Evolutionary conservation across 2,888 invertebrate genomes (phyloP), one percentile per base, ranked within the genome.

Genomic region (Celastrina argiolus): DNA sequence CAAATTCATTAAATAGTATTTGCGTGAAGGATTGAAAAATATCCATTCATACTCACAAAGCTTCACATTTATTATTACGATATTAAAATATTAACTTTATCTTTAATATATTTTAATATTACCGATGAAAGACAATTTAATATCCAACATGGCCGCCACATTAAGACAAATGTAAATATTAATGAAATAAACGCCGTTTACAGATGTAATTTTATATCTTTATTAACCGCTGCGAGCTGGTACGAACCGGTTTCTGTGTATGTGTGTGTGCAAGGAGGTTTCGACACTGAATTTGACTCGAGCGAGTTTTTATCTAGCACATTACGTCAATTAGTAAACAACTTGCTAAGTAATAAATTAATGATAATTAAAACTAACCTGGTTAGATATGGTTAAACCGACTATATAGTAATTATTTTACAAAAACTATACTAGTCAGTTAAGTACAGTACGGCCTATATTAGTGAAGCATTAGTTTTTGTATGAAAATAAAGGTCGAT

Each of bases 131-230:
- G 51, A 12, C 14, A 51, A 51, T 51, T 12, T 12, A 51, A 51
- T 26, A 51, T 51, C 34, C 16, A 59, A 34, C 3, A 39, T 36
- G 36, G 18, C 61, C 22, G 61, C 16, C 36, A 14, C 39, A 61
- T 36, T 34, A 22, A 61, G 39, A 61, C 36, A 18, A 61, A 61
- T 61, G 22, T 39, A 36, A 61, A 39, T 61, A 39, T 61, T 61
- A 61, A 36, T 36, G 61, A 36, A 61, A 61, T 61, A 61, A 61
- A 59, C 18, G 36, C 18, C 34, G 36, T 61, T 59, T 34, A 36
- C 39, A 39, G 39, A 61, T 61, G 61, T 61, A 61, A 61, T 61
- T 61, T 61, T 61, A 61, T 61, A 22, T 61, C 61, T 61, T 61
- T 61, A 61, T 61, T 36, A 61, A 61, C 34, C 34, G 39, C 59